A percentile compares a stretch with the other conserved stretches of the same genome.
phyloP scores from a whole-genome alignment of 2,888 invertebrate species.

The Acleris literana region DNA sequence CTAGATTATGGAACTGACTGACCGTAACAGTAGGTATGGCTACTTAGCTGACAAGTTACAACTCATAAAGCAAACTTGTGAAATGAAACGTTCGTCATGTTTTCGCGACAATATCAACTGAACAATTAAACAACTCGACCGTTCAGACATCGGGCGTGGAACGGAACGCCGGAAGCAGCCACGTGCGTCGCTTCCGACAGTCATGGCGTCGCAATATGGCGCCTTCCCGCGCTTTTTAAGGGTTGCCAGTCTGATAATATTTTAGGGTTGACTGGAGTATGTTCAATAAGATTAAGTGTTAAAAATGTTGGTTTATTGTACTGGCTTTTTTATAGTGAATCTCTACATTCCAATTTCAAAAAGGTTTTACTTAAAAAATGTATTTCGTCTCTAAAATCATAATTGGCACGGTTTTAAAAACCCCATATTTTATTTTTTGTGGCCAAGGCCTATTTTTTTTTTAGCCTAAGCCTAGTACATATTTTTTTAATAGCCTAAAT shows the following conservation, averaged over 20 bases:
- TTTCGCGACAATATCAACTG: slow-evolving; percentile 36
- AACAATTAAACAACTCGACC: slow-evolving; percentile 54
- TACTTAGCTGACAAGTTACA: background rate
- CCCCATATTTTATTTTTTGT: too few relatives aligned
- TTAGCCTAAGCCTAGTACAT: too few relatives aligned
- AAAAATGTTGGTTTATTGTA: background rate
- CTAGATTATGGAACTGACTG: background rate
- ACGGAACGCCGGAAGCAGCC: slow-evolving; percentile 79
- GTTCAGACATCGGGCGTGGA: slow-evolving; percentile 75
- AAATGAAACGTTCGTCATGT: slow-evolving; percentile 19
- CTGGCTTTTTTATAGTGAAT: background rate
- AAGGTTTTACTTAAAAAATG: too few relatives aligned
- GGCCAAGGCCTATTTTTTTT: too few relatives aligned
- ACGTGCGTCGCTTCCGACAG: slow-evolving; percentile 79
- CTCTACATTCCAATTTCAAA: too few relatives aligned
- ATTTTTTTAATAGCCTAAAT: too few relatives aligned
- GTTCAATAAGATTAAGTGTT: background rate
- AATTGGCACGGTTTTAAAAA: too few relatives aligned
- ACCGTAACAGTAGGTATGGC: background rate
- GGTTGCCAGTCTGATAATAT: slow-evolving; percentile 26
- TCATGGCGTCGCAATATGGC: slow-evolving; percentile 79
- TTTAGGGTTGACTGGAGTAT: slow-evolving; percentile 2
- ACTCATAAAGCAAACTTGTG: slow-evolving; percentile 27
- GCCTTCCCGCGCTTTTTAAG: slow-evolving; percentile 71
- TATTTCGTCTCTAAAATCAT: too few relatives aligned